Percentiles rank a stretch among this genome's conserved stretches.
Conservation (phyloP, 2,797 vertebrate species). For the Enteromius radiatus region DNA sequence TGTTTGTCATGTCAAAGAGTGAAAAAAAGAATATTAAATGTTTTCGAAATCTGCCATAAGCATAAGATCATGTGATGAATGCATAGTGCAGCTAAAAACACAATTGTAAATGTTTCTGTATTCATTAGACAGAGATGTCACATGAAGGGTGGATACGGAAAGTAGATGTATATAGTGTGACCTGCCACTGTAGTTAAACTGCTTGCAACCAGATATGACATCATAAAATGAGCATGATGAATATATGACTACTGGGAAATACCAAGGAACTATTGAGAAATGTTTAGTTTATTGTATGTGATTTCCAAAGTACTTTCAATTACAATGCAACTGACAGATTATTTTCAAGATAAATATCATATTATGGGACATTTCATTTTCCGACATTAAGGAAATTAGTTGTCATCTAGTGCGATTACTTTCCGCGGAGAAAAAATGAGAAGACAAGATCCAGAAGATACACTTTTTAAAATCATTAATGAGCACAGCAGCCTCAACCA, state of each 20-base stretch:
- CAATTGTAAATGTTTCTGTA: neutral
- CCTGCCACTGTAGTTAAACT: neutral
- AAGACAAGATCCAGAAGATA: neutral
- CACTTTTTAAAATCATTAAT: conserved; percentile 8
- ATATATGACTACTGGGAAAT: conserved; percentile 8
- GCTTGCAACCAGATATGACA: neutral
- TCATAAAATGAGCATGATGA: conserved; percentile 25
- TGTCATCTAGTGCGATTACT: neutral
- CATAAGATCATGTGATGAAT: neutral
- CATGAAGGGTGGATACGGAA: neutral
- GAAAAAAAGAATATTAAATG: neutral
- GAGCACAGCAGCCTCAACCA: conserved; percentile 3
- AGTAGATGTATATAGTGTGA: neutral
- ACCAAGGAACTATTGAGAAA: conserved; percentile 5
- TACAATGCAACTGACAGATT: neutral
- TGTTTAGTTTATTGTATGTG: neutral
- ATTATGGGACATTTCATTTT: neutral
- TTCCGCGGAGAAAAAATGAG: neutral
- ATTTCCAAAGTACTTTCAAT: neutral
- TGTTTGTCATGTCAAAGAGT: neutral
- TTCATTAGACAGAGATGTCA: neutral
- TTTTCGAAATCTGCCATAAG: neutral
- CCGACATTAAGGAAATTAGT: neutral
- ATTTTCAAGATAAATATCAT: neutral
- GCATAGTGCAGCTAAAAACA: neutral